Evolutionary conservation across 2,797 vertebrate species (phyloP), one percentile per base, ranked within the genome.

Genomic region (Aselliscus stoliczkanus): DNA sequence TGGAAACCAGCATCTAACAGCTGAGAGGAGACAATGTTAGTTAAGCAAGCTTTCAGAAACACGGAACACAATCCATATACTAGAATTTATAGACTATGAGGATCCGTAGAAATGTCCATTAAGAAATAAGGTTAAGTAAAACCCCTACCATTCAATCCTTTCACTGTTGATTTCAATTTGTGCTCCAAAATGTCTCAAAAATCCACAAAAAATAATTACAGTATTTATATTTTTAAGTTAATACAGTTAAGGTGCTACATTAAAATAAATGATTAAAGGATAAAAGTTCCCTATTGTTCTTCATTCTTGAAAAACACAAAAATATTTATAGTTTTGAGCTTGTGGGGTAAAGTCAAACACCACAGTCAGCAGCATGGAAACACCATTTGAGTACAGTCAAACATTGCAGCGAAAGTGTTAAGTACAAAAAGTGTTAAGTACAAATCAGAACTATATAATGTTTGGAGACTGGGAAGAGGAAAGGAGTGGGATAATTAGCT

Each of bases 1-100:
- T 79, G 58, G 7, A 94, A 93, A 88, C 34, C 44, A 96, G 62
- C 95, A 91, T 44, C 7, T 75, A 58, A 82, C 31, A 88, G 39
- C 31, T 3, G 17, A 88, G 17, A 84, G 12, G 9, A 56, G 14
- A 31, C 37, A 84, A 69, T 23, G 11, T 58, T 65, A 89, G 13
- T 64, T 86, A 94, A 64, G 37, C 18, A 75, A 91, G 18, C 17
- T 81, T 79, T 77, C 80, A 84, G 37, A 93, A 87, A 93, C n/a
- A 90, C 15, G 82, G 29, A 94, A 82, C 23, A 93, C n/a, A 92
- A 91, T 27, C 52, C 65, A 80, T 8, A 67, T 21, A 56, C 20
- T 77, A 58, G 18, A 88, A 83, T 42, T 79, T 75, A 84, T 1
- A 14, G 14, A 69, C 50, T 73, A 18, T 56, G 15, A 88, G 34